Base-by-base conservation (phyloP, 1,140 invertebrate species). In the Pseudoatta argentina region DNA sequence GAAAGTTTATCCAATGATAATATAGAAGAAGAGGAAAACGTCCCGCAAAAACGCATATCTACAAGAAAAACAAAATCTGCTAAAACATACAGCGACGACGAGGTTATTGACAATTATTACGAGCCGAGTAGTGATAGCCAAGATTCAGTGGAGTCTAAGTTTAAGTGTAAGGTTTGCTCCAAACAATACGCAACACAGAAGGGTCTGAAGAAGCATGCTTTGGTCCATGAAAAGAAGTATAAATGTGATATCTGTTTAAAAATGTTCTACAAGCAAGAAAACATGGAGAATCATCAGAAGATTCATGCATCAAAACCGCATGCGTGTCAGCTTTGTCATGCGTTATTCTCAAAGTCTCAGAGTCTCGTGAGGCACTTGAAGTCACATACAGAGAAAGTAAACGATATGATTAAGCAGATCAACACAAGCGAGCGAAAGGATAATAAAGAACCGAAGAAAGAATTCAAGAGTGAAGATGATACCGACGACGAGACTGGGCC, bases 161-260 rank as follows among this genome's bases (percentile, higher is more conserved):
- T 93, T 57, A 92, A 93, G 21, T 95, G 95, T 48, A 92, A 94
- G n/a, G 57, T 93, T 3, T 95, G 94, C 59, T 92, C 89, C 0
- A 95, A 95, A 59, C 85, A 86, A 14, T 95, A 94, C 14, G 89
- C 89, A 3, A 94, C 94, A 0, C 91, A 93, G n/a, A 94, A 95
- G 57, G 93, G 93, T 8, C 77, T 95, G 6, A 95, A 94, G 72
- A 95, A 95, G 76, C 94, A 95, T 85, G 91, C 92, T 3, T 77
- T 92, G 34, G 91, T 93, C 12, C 95, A 95, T 39, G 93, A 94
- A 18, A 95, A 95, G 10, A 93, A 95, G 24, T 87, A 93, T 69
- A 92, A 91, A 48, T 95, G 95, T 30, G 71, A 93, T 1, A n/a
- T 94, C 27, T 95, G 95, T 79, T 88, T 89, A 18, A 95, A 95